Base-by-base conservation (phyloP, 2,797 vertebrate species). In the Pygocentrus nattereri region DNA sequence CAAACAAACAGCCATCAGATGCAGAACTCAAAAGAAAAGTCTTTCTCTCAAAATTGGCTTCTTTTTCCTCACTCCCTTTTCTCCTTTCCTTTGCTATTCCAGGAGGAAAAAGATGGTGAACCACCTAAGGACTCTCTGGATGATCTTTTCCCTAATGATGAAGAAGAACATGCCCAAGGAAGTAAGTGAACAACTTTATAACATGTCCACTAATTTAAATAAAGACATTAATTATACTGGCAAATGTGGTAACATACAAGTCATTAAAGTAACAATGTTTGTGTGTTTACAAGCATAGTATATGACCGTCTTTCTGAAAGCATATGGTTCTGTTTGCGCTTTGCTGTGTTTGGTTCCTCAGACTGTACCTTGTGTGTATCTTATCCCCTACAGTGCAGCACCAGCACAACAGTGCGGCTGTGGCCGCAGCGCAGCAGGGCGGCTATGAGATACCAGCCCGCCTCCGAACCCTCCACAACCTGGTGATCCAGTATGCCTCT, bases 401-500 rank as follows among this genome's bases (percentile, higher is more conserved):
- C 86, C 96, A 96, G 89, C 96, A 97, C 89, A 95, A 94, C 91
- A 97, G 97, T 67, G 96, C 96, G 1, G 97, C 97, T 0, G 92
- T 94, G 68, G 96, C 96, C 18, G 97, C 97, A 47, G 97, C 97
- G 71, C 98, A 99, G 92, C 98, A 99, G 90, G 97, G 97, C 0
- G 98, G 98, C 44, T 99, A 99, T 0, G 98, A 99, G 93, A 99
- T 99, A 87, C 98, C 98, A 0, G 97, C 98, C 0, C 96, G 98
- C 19, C 87, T 99, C 86, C 94, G 98, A 79, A 99, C 98, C 1
- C 95, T 99, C 25, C 98, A 99, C 92, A 99, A 99, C 92, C 93
- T 99, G 82, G 98, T 99, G 89, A 99, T 99, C 92, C 98, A 99
- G 94, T 99, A 99, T 0, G 98, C 98, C 38, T 99, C 98, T 0